Conservation (phyloP, 2,888 invertebrate species). For the Tuberolachnus salignus region DNA sequence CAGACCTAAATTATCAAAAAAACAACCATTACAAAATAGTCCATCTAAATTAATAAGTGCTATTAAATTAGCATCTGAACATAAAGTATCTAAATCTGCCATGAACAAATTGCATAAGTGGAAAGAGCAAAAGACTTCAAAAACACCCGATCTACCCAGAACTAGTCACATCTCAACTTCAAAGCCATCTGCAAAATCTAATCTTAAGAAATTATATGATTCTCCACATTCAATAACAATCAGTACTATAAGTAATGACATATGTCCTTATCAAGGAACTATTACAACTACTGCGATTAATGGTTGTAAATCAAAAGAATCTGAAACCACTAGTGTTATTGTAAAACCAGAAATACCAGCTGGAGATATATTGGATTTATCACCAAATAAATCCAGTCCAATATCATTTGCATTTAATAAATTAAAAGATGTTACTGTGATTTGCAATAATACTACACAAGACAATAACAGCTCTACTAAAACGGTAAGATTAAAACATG, state of each 20-base stretch:
- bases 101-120: constrained; percentile 44
- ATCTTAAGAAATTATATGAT: constrained; percentile 23
- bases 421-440: constrained; percentile 49
- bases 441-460: constrained; percentile 35
- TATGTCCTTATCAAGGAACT: constrained; percentile 43
- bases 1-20: constrained; percentile 45
- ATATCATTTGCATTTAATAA: constrained; percentile 31
- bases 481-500: constrained; percentile 51
- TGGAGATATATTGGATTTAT: constrained; percentile 51
- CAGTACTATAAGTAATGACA: constrained; percentile 47
- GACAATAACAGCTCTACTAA: constrained; percentile 40
- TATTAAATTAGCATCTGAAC: constrained; percentile 52
- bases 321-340: constrained; percentile 45
- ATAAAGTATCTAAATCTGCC: constrained; percentile 50
- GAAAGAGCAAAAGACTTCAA: constrained; percentile 37
- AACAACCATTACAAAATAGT: constrained; percentile 49
- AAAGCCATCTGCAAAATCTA: constrained; percentile 21
- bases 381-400: constrained; percentile 34
- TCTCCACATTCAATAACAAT: constrained; percentile 4
- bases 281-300: constrained; percentile 37
- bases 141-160: background rate
- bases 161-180: constrained; percentile 23
- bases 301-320: constrained; percentile 41
- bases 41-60: constrained; percentile 40
- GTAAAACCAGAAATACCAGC: constrained; percentile 18